Evolutionary conservation across 2,888 invertebrate species (phyloP), one percentile per base, ranked within the genome.

Genomic region (Achlya flavicornis): DNA sequence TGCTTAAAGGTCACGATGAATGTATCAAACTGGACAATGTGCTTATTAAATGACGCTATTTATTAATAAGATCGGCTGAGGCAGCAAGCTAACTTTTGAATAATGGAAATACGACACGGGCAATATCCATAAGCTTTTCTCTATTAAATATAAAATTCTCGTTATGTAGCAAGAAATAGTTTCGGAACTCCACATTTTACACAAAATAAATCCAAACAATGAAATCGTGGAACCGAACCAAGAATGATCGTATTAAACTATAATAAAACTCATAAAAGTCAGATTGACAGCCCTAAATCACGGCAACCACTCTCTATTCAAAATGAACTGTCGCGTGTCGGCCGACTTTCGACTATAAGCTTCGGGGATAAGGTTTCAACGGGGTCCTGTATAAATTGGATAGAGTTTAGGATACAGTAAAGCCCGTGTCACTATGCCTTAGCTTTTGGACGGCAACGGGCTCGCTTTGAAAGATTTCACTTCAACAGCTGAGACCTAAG

Each of bases 401-500:
- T 16, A 26, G 19, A 41, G 61, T 65, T 63, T 64, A 61, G 69
- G 63, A 70, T 64, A 68, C 61, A 58, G 70, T 71, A 71, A 75
- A 70, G 72, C 67, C 61, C 61, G 69, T 68, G 81, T 82, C 81
- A 81, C 72, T 74, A 68, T 74, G 74, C 75, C 71, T 79, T 78
- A 78, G 79, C 78, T 76, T 74, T 76, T 70, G 67, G 73, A 77
- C 68, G 72, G 76, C 72, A 71, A 71, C 71, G 72, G 77, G 66
- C 72, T 70, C 69, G 63, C 69, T 80, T 78, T 80, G 79, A 78
- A 74, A 80, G 77, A 82, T 82, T 60, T 86, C 77, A 80, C 82
- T 83, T 83, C 80, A 87, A 83, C 91, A 89, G 86, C 89, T 88
- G 89, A 84, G 87, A 74, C 84, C 81, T 73, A 79, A 73, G 80